Evolutionary conservation across 1,140 invertebrate species (phyloP).

Genomic region (Tetramorium parvispinum): DNA sequence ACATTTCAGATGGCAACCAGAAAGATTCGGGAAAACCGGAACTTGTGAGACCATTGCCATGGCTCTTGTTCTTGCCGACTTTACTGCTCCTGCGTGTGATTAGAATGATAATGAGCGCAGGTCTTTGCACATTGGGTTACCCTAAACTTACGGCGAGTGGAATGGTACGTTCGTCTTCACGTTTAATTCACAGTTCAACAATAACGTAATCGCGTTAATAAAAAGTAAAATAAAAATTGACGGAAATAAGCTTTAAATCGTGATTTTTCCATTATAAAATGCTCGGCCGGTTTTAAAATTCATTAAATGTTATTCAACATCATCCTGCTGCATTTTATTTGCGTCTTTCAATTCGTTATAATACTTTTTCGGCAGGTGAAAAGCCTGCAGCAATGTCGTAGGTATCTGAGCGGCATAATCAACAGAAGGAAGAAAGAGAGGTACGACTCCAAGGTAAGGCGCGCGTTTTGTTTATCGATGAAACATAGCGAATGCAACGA

Average conservation of each 20-base stretch:
- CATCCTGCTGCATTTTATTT: background rate
- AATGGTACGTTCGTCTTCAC: constrained; percentile 80
- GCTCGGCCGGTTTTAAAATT: background rate
- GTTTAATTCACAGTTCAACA: background rate
- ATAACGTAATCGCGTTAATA: background rate
- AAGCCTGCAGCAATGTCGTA: constrained; percentile 84
- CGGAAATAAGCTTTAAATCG: background rate
- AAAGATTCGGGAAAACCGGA: constrained; percentile 80
- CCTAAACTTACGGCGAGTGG: constrained; percentile 84
- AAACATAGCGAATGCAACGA: constrained; percentile 2
- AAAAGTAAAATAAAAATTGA: background rate
- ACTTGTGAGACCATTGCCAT: constrained; percentile 86
- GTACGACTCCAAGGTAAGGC: constrained; percentile 13
- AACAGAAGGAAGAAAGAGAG: background rate
- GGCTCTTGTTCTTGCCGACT: constrained; percentile 86
- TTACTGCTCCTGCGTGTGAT: constrained; percentile 84
- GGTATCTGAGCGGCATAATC: constrained; percentile 76
- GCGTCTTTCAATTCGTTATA: constrained; percentile 11
- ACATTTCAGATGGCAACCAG: constrained; percentile 80
- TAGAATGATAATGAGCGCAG: constrained; percentile 83
- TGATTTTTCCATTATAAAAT: background rate
- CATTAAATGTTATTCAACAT: background rate
- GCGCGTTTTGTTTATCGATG: constrained; percentile 7
- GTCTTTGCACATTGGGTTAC: constrained; percentile 83
- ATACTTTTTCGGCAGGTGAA: constrained; percentile 79